A percentile compares a stretch with the other conserved stretches of the same genome.
These are phyloP conservation scores for Leptogaster cylindrica DNA, from an alignment of 2,888 invertebrate species.

Conservation along the genomic window DNA sequence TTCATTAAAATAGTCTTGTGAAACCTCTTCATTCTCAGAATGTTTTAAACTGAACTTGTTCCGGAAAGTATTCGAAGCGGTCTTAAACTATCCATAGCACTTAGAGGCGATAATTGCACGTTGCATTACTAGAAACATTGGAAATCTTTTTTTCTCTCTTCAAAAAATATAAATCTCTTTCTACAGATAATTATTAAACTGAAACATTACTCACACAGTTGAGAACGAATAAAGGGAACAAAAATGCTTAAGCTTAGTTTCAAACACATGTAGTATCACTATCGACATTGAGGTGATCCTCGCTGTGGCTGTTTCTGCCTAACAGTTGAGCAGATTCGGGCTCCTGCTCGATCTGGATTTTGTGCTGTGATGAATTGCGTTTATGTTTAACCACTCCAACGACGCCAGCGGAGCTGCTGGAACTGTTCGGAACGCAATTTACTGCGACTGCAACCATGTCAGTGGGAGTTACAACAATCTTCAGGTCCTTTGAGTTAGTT, in stretches of 20 bases:
- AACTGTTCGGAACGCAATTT: conserved; percentile 11
- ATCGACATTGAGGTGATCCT: conserved; percentile 44
- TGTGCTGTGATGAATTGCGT: conserved; percentile 58
- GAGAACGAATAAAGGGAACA: not conserved
- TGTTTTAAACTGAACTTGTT: conserved; percentile 7
- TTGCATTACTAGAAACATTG: conserved; percentile 5
- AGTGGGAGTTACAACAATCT: conserved; percentile 46
- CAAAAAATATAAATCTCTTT: conserved; percentile 6
- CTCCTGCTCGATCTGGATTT: conserved; percentile 60
- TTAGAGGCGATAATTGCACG: conserved; percentile 34
- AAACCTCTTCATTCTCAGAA: conserved; percentile 18
- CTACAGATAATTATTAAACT: not conserved
- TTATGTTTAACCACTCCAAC: conserved; percentile 50
- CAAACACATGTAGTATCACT: conserved; percentile 45
- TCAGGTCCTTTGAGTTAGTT: conserved; percentile 67
- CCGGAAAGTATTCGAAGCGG: conserved; percentile 22
- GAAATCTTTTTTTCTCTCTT: not conserved
- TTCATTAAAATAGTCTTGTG: conserved; percentile 4
- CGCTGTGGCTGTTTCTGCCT: conserved; percentile 43
- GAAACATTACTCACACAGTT: not conserved
- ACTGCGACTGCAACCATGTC: conserved; percentile 17
- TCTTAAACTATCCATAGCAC: conserved; percentile 30
- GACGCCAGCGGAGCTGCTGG: not conserved
- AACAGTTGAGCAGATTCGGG: conserved; percentile 46
- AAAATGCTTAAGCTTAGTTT: conserved; percentile 7